A percentile compares a stretch with the other conserved stretches of the same genome.
phyloP scores from a whole-genome alignment of 2,113 vertebrate species.

The Cebus imitator region DNA sequence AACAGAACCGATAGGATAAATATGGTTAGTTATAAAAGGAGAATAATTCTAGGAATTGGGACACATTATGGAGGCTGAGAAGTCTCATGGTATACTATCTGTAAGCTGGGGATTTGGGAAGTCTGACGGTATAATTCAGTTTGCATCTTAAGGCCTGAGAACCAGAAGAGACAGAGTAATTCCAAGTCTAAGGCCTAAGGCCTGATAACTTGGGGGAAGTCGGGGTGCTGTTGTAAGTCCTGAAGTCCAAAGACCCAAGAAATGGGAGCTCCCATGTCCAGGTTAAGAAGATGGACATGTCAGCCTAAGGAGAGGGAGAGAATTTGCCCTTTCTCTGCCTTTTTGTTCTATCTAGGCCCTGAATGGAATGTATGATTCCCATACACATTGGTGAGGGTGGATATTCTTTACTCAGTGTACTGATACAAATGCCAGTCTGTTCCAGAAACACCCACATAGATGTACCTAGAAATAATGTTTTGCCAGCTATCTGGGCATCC shows the following conservation, averaged over 20 bases:
- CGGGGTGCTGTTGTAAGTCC: background rate
- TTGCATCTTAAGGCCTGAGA: background rate
- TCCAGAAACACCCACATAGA: background rate
- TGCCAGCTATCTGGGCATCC: background rate
- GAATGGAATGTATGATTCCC: background rate
- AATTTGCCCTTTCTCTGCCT: background rate
- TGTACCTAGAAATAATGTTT: background rate
- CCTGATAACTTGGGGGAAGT: accelerated
- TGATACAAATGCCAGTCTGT: background rate
- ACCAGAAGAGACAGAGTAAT: background rate
- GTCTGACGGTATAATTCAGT: background rate
- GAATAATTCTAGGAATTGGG: background rate
- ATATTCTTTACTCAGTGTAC: background rate
- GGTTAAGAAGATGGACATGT: background rate
- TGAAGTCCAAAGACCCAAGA: background rate
- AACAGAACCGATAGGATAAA: background rate
- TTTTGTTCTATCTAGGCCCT: no score
- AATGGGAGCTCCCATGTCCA: background rate
- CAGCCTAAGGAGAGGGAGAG: background rate
- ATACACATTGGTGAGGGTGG: accelerated
- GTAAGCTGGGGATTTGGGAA: background rate
- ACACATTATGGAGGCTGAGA: background rate
- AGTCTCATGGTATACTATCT: background rate
- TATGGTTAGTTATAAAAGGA: background rate
- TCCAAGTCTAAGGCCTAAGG: background rate